Base-by-base conservation (phyloP, 2,888 invertebrate species). In the Idaea biselata region DNA sequence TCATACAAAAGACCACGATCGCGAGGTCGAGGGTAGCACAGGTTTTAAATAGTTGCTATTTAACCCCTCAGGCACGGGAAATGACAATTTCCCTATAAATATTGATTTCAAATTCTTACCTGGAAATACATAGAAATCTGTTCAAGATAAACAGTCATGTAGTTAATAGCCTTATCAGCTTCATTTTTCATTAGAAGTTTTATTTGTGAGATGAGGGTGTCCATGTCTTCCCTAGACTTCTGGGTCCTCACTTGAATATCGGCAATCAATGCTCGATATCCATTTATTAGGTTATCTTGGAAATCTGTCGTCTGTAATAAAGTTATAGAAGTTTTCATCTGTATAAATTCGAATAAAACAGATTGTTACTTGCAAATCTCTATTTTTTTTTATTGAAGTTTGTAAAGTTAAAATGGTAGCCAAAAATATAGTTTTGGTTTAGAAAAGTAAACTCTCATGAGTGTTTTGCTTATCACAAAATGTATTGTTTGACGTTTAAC, bases 131-230 rank as follows among this genome's bases (percentile, higher is more conserved):
- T 72, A 0, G 91, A 92, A 69, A 92, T 92, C 70, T 92, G 92
- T 74, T 92, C 92, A 60, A 92, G 81, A 68, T 92, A 92, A 5
- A 92, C 88, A 1, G 92, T 91, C 92, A 92, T 92, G 67, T 92
- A 92, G 73, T 91, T 92, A 25, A 91, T 91, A 1, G 92, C 91
- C 68, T 92, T 92, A 62, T 92, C 92, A 0, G 92, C 92, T 71
- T 92, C 92, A 60, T 92, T 92, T 67, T 92, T 92, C 92, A 92
- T 92, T 25, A 92, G 83, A 0, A 92, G 78, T 68, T 92, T 92
- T 63, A 92, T 91, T 74, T 92, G 92, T 5, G 92, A 92, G 57
- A 92, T 89, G 14, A 92, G 75, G 1, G 91, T 91, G 77, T 91
- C 92, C 92, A 92, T 92, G 66, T 92, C 92, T 68, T 92, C 92